Conservation (phyloP, 2,797 vertebrate genomes). For the Eulemur albifrons region DNA sequence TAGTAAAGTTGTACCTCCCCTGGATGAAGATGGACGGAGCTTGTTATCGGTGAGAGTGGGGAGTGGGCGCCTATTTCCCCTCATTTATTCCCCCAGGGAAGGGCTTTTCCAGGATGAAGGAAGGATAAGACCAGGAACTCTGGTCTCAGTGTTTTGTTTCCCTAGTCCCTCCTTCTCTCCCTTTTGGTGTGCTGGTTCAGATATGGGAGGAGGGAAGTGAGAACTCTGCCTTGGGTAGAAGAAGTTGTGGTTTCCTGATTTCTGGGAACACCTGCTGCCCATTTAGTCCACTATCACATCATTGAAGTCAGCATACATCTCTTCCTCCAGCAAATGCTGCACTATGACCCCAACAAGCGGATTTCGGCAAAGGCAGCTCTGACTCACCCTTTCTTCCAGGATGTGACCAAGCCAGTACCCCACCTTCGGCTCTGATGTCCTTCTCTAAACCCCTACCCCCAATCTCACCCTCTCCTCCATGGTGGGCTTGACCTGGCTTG, state of each 20-base stretch:
- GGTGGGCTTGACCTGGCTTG: slow-evolving; percentile 1
- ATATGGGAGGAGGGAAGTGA: slow-evolving; percentile 33
- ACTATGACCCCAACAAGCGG: slow-evolving; percentile 96
- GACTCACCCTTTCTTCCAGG: slow-evolving; percentile 94
- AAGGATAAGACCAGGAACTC: not conserved
- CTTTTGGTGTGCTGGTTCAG: not conserved
- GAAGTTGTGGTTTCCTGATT: not conserved
- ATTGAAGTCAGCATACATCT: slow-evolving; percentile 52
- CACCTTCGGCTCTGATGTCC: slow-evolving; percentile 89
- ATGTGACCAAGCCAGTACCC: slow-evolving; percentile 93
- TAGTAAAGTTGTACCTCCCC: slow-evolving; percentile 92
- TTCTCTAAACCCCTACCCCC: not conserved
- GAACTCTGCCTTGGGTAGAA: slow-evolving; percentile 16
- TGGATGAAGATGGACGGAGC: slow-evolving; percentile 94
- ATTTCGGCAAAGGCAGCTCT: slow-evolving; percentile 96
- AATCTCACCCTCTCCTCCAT: slow-evolving; percentile 9
- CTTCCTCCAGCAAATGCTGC: slow-evolving; percentile 92
- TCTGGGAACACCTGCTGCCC: not conserved
- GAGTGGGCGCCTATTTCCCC: not conserved
- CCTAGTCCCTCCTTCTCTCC: not conserved
- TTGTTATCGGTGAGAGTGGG: slow-evolving; percentile 90
- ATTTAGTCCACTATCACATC: not conserved
- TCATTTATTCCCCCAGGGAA: not conserved
- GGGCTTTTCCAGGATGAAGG: not conserved
- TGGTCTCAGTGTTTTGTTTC: not conserved